Evolutionary conservation across 2,113 vertebrate genomes (phyloP).

Genomic region (Anhinga rufa): DNA sequence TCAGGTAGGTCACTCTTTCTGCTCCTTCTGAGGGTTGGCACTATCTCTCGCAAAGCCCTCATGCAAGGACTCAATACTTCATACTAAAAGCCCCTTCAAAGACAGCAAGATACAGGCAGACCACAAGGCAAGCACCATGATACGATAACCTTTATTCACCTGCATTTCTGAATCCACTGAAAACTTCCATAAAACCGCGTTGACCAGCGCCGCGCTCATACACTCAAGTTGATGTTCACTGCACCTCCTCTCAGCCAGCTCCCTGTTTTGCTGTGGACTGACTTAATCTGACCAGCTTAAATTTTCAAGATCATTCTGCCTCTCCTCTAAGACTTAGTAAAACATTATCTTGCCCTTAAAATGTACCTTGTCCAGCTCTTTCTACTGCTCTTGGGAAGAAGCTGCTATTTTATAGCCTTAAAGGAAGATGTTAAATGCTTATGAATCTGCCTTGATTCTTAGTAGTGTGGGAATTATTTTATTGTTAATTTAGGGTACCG

Average conservation of each 20-base stretch:
- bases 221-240: rapidly evolving
- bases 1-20: not conserved
- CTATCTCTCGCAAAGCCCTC: not conserved
- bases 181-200: rapidly evolving
- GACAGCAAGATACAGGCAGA: not conserved
- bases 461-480: not conserved
- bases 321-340: not conserved
- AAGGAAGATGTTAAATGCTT: not conserved
- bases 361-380: not conserved
- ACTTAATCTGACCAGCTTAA: not conserved
- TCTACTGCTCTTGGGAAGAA: not conserved
- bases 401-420: not conserved
- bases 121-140: not conserved
- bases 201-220: not conserved
- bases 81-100: not conserved
- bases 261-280: not conserved
- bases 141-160: rapidly evolving
- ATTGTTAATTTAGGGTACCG: not conserved
- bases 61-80: not conserved
- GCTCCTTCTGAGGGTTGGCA: not conserved
- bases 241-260: not conserved
- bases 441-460: not conserved
- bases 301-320: not conserved
- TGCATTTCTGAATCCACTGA: not conserved
- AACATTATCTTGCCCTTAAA: not conserved